phyloP scores from a whole-genome alignment of 2,888 invertebrate species.

The Spilarctia lutea region DNA sequence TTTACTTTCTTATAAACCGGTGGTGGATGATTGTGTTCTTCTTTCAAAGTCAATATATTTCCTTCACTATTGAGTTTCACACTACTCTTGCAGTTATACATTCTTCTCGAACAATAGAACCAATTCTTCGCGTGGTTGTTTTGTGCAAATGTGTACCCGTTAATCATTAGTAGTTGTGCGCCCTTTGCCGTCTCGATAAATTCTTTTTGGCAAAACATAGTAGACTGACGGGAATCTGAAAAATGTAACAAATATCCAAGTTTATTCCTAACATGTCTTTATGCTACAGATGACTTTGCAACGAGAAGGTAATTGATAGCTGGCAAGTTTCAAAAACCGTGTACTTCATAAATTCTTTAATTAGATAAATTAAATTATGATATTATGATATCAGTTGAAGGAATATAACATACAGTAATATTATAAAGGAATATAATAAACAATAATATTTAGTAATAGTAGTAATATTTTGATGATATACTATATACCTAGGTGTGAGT shows the following conservation, averaged over 20 bases:
- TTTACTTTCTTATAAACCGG: conserved; percentile 17
- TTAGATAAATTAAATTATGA: too few species aligned
- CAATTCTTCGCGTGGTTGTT: conserved; percentile 32
- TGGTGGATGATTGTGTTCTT: conserved; percentile 23
- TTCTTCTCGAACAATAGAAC: conserved; percentile 50
- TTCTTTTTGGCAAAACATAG: neutral
- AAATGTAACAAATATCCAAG: neutral
- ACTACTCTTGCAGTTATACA: conserved; percentile 39
- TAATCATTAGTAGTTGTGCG: conserved; percentile 29
- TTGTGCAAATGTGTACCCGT: conserved; percentile 33
- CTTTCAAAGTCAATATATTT: conserved; percentile 17
- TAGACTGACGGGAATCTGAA: conserved; percentile 1
- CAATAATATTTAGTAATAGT: too few species aligned
- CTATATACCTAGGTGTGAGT: too few species aligned
- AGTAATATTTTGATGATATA: too few species aligned
- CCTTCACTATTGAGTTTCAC: conserved; percentile 34
- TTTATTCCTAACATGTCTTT: neutral
- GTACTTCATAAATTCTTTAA: neutral
- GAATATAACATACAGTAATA: neutral
- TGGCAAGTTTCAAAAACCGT: neutral
- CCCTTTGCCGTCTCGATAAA: conserved; percentile 25
- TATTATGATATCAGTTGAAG: neutral
- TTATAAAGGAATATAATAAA: too few species aligned
- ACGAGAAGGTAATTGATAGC: neutral
- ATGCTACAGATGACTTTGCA: too few species aligned